Evolutionary conservation across 2,888 invertebrate species (phyloP).

Genomic region (Megaustenia siamemsis): DNA sequence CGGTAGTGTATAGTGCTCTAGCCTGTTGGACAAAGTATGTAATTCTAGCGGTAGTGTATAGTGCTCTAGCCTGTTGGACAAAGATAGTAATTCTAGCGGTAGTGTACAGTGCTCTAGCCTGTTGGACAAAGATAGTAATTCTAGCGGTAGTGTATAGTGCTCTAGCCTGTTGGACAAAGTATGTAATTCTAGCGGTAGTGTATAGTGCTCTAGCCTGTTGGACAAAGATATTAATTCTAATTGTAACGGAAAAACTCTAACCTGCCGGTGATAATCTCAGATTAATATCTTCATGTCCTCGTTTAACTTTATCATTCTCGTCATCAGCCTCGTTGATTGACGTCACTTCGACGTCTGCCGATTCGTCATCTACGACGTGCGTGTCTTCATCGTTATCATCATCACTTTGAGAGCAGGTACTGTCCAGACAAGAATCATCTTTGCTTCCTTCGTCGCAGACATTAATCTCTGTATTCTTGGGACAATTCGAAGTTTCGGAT

Average conservation of each 20-base stretch:
- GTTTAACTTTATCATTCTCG: background rate
- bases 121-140: too few relatives aligned
- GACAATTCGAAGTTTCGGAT: background rate
- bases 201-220: too few relatives aligned
- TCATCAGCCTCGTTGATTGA: background rate
- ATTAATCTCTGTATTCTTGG: constrained; percentile 12
- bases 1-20: too few relatives aligned
- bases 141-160: too few relatives aligned
- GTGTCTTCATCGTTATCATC: constrained; percentile 43
- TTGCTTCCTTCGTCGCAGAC: constrained; percentile 45
- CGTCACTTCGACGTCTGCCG: constrained; percentile 46
- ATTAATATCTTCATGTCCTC: background rate
- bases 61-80: too few relatives aligned
- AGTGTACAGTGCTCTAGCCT: too few relatives aligned
- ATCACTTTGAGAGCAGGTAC: constrained; percentile 44
- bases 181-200: too few relatives aligned
- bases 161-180: too few relatives aligned
- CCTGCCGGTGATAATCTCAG: background rate
- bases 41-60: too few relatives aligned
- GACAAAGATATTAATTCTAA: too few relatives aligned
- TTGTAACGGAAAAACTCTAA: background rate
- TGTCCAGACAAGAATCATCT: constrained; percentile 39
- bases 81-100: too few relatives aligned
- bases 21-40: too few relatives aligned
- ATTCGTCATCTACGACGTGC: constrained; percentile 56